Percentiles rank a stretch among this genome's conserved stretches.
These are phyloP conservation scores for Ibidorhyncha struthersii DNA, from an alignment of 2,113 vertebrate genomes.

Conservation along the genomic window DNA sequence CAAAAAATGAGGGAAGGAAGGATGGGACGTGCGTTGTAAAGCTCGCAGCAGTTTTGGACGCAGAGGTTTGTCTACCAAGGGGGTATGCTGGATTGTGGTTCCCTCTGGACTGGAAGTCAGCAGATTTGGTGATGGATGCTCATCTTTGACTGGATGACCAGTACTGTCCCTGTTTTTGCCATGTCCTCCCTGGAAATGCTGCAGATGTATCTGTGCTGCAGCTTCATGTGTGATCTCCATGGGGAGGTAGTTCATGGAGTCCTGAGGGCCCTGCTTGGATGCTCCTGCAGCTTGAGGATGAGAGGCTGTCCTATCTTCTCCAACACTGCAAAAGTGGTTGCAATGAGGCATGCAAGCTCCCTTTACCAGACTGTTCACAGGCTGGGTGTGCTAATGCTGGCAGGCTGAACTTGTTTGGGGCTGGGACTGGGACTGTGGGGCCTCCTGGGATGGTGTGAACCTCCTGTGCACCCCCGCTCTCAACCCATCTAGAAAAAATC, in stretches of 20 bases:
- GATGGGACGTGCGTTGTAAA: not conserved
- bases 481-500: not conserved
- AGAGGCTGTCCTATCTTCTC: not conserved
- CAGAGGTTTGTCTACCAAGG: not conserved
- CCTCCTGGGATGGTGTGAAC: not conserved
- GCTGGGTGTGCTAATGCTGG: not conserved
- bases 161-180: no score
- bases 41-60: not conserved
- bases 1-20: not conserved
- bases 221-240: accelerated
- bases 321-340: not conserved
- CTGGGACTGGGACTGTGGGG: no score
- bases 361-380: not conserved
- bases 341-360: not conserved
- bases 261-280: not conserved
- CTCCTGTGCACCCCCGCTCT: not conserved
- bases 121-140: not conserved
- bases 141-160: not conserved
- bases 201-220: not conserved
- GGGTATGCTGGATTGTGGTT: not conserved
- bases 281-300: not conserved
- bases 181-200: no score
- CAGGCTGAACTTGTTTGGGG: accelerated
- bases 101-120: not conserved
- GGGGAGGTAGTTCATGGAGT: not conserved